These are phyloP conservation scores for Threskiornis aethiopicus DNA, from an alignment of 2,797 vertebrate genomes.

Conservation along the genomic window DNA sequence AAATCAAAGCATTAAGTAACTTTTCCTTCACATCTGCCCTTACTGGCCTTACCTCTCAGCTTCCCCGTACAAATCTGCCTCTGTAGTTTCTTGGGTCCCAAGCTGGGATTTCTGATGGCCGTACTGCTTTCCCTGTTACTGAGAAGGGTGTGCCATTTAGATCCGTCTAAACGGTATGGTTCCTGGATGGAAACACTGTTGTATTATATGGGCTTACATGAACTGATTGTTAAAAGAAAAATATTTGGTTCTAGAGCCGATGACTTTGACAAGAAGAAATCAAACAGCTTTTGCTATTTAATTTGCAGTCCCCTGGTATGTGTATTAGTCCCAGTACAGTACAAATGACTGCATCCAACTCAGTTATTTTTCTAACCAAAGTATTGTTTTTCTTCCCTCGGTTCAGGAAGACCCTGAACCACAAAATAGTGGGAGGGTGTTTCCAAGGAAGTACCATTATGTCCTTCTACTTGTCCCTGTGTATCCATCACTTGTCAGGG, in stretches of 20 bases:
- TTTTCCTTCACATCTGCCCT: neutral
- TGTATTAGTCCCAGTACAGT: neutral
- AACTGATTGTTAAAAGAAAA: neutral
- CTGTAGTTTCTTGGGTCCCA: neutral
- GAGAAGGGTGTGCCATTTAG: neutral
- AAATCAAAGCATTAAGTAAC: neutral
- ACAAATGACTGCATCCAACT: neutral
- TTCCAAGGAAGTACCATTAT: neutral
- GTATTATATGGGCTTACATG: neutral
- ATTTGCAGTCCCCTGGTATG: neutral
- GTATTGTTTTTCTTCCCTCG: neutral
- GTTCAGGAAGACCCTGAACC: neutral
- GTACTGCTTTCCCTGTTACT: neutral
- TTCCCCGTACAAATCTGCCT: neutral
- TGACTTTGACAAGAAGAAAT: neutral
- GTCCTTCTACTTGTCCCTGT: neutral
- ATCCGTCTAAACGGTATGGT: neutral
- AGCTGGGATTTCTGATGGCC: neutral
- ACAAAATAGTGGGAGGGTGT: neutral
- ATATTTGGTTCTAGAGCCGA: neutral
- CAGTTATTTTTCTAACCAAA: neutral
- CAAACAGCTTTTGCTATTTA: neutral
- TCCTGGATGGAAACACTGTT: neutral
- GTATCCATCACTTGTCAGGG: neutral
- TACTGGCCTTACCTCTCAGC: neutral